A percentile compares a stretch with the other conserved stretches of the same genome.
Conservation (phyloP, 2,888 invertebrate species). For the Eretmocerus hayati region DNA sequence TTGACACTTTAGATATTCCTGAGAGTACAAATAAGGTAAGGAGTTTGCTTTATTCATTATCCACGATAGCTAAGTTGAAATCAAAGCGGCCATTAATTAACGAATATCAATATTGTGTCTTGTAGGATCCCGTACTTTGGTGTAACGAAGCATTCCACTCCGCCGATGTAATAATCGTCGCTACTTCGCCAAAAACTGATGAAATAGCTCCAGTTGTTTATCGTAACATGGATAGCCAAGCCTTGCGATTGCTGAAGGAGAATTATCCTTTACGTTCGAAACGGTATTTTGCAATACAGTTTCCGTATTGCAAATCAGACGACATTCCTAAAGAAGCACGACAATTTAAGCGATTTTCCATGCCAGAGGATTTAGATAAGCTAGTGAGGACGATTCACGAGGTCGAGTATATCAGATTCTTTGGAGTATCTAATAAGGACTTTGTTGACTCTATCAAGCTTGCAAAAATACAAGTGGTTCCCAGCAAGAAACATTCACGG, state of each 20-base stretch:
- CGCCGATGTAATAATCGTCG: conserved; percentile 38
- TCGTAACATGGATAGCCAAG: conserved; percentile 35
- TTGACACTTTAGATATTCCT: conserved; percentile 38
- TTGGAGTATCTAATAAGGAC: conserved; percentile 29
- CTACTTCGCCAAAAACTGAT: conserved; percentile 34
- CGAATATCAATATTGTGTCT: conserved; percentile 1
- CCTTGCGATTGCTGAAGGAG: conserved; percentile 35
- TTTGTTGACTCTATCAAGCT: conserved; percentile 34
- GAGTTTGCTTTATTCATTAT: not conserved
- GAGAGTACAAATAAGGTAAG: conserved; percentile 36
- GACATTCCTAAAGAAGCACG: conserved; percentile 39
- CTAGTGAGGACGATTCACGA: conserved; percentile 37
- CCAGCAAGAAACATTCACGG: conserved; percentile 12
- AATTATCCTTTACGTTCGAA: conserved; percentile 33
- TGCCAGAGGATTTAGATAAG: conserved; percentile 37
- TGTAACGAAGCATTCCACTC: conserved; percentile 37
- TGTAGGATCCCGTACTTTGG: conserved; percentile 40
- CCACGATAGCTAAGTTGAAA: too few relatives aligned
- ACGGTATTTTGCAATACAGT: conserved; percentile 34
- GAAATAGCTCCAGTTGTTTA: conserved; percentile 30
- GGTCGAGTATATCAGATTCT: conserved; percentile 28
- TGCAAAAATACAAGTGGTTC: conserved; percentile 24
- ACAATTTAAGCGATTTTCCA: conserved; percentile 33
- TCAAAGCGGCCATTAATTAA: too few relatives aligned
- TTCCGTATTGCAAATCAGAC: conserved; percentile 39